Evolutionary conservation across 2,888 invertebrate species (phyloP).

Genomic region (Drosophila koepferae): DNA sequence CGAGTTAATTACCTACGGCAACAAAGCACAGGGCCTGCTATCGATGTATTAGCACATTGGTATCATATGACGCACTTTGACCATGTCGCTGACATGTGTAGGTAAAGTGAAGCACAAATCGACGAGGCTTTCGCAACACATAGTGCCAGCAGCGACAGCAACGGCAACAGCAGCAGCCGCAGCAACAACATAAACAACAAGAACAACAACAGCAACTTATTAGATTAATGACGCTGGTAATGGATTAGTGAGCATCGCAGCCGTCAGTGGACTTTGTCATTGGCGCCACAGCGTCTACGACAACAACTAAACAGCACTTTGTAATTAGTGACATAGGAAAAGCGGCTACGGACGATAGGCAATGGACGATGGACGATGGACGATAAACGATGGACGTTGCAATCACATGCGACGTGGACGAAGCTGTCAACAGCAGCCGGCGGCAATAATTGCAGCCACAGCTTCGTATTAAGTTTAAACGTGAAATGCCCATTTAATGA

Average conservation of each 20-base stretch:
- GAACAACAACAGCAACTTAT: slow-evolving; percentile 64
- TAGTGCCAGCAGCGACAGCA: slow-evolving; percentile 38
- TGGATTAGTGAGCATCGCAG: slow-evolving; percentile 73
- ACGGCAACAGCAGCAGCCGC: slow-evolving; percentile 35
- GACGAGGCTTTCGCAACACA: slow-evolving; percentile 11
- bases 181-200: slow-evolving; percentile 21
- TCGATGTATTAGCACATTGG: slow-evolving; percentile 61
- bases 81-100: slow-evolving; percentile 61
- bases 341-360: slow-evolving; percentile 27
- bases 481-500: slow-evolving; percentile 53
- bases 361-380: slow-evolving; percentile 12
- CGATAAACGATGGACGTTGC: slow-evolving; percentile 21
- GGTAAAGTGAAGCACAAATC: slow-evolving; percentile 55
- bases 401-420: slow-evolving; percentile 30
- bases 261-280: slow-evolving; percentile 60
- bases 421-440: slow-evolving; percentile 41
- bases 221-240: slow-evolving; percentile 80
- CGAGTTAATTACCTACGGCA: slow-evolving; percentile 50
- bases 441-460: slow-evolving; percentile 39
- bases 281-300: slow-evolving; percentile 59
- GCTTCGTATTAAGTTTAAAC: slow-evolving; percentile 32
- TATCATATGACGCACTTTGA: slow-evolving; percentile 63
- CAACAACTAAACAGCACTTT: slow-evolving; percentile 61
- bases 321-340: slow-evolving; percentile 77
- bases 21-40: slow-evolving; percentile 21